phyloP scores from a whole-genome alignment of 2,797 vertebrate species.

The Centropyge bicolor region DNA sequence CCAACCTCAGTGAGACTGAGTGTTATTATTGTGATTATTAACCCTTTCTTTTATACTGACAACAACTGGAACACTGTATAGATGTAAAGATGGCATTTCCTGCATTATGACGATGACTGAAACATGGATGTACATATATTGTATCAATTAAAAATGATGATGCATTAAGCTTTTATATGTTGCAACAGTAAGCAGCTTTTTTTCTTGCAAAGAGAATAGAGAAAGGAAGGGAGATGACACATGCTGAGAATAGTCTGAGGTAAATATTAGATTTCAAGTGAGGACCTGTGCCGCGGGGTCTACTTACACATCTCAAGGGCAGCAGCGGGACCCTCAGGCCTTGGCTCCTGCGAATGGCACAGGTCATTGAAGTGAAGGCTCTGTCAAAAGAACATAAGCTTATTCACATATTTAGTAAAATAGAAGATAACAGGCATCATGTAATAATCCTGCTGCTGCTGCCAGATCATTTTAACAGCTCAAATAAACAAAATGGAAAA shows the following conservation, averaged over 20 bases:
- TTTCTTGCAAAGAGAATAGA: background rate
- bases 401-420: background rate
- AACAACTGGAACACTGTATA: slow-evolving; percentile 88
- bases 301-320: slow-evolving; percentile 64
- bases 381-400: slow-evolving; percentile 23
- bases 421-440: background rate
- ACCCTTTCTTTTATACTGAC: slow-evolving; percentile 88
- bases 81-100: slow-evolving; percentile 90
- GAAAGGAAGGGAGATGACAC: background rate
- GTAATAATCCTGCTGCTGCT: background rate
- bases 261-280: slow-evolving; percentile 30
- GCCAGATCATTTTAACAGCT: background rate
- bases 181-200: slow-evolving; percentile 52
- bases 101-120: slow-evolving; percentile 87
- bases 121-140: slow-evolving; percentile 94
- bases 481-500: background rate
- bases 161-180: slow-evolving; percentile 86
- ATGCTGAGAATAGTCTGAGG: background rate
- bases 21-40: slow-evolving; percentile 76
- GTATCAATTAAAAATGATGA: slow-evolving; percentile 90
- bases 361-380: slow-evolving; percentile 48
- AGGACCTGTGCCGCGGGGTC: slow-evolving; percentile 23
- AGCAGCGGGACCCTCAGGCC: slow-evolving; percentile 53
- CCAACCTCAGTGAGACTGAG: slow-evolving; percentile 74
- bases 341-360: slow-evolving; percentile 34